phyloP scores from a whole-genome alignment of 2,888 invertebrate species.

The Shargacucullia verbasci region DNA sequence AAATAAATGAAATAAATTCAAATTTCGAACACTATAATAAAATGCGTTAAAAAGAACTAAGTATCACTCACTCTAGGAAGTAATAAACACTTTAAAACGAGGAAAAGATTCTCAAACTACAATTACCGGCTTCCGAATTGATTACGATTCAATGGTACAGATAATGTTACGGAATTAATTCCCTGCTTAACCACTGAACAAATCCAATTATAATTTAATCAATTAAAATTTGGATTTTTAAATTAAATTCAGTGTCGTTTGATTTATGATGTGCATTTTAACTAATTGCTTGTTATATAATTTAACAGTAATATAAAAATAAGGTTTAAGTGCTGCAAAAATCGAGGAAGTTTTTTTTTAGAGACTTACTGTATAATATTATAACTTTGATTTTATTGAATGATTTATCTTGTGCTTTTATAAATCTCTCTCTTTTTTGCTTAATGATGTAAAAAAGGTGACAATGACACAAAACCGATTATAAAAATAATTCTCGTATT shows the following conservation, averaged over 20 bases:
- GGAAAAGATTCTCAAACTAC: slow-evolving; percentile 59
- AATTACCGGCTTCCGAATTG: slow-evolving; percentile 63
- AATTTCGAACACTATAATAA: slow-evolving; percentile 14
- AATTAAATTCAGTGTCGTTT: slow-evolving; percentile 40
- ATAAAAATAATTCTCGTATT: no score
- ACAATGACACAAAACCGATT: no score
- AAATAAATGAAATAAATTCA: slow-evolving; percentile 18
- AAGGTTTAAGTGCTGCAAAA: no score
- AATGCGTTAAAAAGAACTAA: slow-evolving; percentile 29
- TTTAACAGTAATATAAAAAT: no score
- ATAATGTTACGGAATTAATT: slow-evolving; percentile 48
- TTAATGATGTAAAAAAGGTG: no score
- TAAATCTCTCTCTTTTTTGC: no score
- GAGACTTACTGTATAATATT: no score
- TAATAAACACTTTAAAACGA: slow-evolving; percentile 52
- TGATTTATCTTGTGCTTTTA: no score
- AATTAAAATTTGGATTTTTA: slow-evolving; percentile 49
- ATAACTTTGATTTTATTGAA: no score
- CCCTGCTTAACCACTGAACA: slow-evolving; percentile 35
- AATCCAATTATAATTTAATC: slow-evolving; percentile 52
- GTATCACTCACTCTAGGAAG: slow-evolving; percentile 50
- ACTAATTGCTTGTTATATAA: slow-evolving; percentile 15
- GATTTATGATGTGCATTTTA: slow-evolving; percentile 40
- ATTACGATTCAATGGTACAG: slow-evolving; percentile 59
- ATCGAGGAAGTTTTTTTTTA: no score